Evolutionary conservation across 2,797 vertebrate genomes (phyloP).

Genomic region (Myiothlypis coronata): DNA sequence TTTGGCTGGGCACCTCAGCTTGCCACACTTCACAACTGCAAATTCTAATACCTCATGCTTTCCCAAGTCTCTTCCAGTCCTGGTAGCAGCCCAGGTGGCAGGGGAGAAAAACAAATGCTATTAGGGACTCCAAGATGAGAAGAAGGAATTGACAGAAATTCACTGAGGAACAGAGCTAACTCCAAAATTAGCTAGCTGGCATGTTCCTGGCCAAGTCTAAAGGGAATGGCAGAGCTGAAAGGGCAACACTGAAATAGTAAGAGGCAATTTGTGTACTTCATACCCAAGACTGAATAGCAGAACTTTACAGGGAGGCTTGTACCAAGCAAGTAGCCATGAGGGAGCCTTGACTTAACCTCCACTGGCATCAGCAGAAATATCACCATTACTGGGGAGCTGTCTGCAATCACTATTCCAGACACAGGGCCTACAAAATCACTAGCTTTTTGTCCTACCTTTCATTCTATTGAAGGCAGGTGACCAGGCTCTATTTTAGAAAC

Average conservation of each 20-base stretch:
- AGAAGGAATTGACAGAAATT: neutral
- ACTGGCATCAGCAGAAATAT: neutral
- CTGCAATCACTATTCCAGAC: neutral
- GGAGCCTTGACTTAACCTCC: neutral
- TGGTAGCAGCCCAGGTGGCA: slow-evolving; percentile 9
- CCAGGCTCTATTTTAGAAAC: neutral
- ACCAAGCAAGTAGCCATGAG: neutral
- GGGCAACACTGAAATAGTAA: neutral
- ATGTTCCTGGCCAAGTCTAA: neutral
- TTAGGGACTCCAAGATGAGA: neutral
- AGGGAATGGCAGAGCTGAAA: neutral
- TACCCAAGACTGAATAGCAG: neutral
- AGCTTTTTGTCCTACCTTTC: neutral
- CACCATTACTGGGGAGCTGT: neutral
- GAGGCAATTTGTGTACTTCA: neutral
- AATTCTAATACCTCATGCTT: neutral
- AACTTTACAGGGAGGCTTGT: neutral
- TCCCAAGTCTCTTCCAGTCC: neutral
- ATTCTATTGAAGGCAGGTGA: neutral
- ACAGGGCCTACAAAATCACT: neutral
- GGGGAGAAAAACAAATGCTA: neutral
- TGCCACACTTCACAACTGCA: neutral
- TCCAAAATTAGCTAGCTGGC: slow-evolving; percentile 1
- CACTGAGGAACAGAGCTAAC: neutral
- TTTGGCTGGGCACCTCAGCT: neutral